Conservation (phyloP, 2,888 invertebrate genomes). For the Agonopterix heracliana region DNA sequence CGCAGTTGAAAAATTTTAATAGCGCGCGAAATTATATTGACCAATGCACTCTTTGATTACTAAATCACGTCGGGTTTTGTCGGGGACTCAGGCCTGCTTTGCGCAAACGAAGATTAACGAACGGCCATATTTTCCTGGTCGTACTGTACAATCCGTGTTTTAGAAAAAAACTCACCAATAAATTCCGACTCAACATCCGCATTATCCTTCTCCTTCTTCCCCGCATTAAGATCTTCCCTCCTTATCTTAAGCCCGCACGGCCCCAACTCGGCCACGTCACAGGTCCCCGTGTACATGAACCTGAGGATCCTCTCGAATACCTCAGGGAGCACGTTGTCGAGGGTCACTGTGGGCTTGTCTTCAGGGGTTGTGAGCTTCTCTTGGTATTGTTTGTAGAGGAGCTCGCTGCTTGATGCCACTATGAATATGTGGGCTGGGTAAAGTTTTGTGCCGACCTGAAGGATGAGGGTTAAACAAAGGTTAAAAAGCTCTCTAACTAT, state of each 20-base stretch:
- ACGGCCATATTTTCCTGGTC: no score
- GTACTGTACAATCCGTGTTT: no score
- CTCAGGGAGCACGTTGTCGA: conserved; percentile 76
- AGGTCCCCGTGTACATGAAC: conserved; percentile 81
- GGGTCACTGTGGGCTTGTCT: conserved; percentile 50
- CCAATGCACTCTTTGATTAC: no score
- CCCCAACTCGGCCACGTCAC: conserved; percentile 76
- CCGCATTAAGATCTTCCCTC: conserved; percentile 49
- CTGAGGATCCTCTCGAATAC: conserved; percentile 83
- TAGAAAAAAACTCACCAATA: conserved; percentile 55
- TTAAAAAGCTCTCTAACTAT: no score
- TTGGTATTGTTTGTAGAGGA: conserved; percentile 75
- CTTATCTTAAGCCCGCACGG: conserved; percentile 62
- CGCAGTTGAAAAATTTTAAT: no score
- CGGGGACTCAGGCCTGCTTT: no score
- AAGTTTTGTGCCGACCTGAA: conserved; percentile 73
- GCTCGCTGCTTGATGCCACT: conserved; percentile 78
- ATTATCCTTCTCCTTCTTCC: conserved; percentile 46
- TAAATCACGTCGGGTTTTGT: no score
- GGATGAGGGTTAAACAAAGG: conserved; percentile 2
- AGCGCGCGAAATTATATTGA: no score
- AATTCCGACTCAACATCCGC: conserved; percentile 36
- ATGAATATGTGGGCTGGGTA: conserved; percentile 86
- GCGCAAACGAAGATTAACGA: no score
- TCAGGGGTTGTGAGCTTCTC: conserved; percentile 37